A percentile compares a stretch with the other conserved stretches of the same genome.
phyloP scores from a whole-genome alignment of 2,797 vertebrate species.

The Myiotriccus ornatus region DNA sequence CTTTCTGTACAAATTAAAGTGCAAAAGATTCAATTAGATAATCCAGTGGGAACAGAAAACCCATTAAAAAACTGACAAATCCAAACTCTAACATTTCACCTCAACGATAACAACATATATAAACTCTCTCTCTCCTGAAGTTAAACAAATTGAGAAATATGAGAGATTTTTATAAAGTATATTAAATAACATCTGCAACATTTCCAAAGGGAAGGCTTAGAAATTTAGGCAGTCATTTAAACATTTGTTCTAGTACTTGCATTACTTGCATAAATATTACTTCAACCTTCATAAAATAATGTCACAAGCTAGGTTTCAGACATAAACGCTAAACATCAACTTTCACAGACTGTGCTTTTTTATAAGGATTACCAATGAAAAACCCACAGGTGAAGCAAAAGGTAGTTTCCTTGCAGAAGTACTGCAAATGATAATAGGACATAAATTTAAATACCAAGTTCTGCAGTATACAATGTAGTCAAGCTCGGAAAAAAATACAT shows the following conservation, averaged over 20 bases:
- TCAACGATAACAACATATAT: neutral
- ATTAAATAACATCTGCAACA: neutral
- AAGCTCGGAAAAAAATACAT: neutral
- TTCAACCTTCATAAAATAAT: neutral
- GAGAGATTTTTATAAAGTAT: neutral
- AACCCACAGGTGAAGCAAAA: neutral
- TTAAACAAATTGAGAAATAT: conserved; percentile 41
- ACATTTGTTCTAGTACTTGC: neutral
- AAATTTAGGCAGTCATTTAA: conserved; percentile 13
- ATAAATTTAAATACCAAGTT: neutral
- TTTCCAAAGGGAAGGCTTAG: conserved; percentile 6
- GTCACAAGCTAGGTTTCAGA: neutral
- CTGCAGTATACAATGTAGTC: neutral
- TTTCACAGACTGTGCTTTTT: neutral
- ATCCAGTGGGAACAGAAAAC: conserved; percentile 28
- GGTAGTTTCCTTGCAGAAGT: neutral
- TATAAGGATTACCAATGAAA: neutral
- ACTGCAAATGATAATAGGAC: neutral
- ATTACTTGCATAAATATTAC: neutral
- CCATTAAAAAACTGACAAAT: conserved; percentile 6
- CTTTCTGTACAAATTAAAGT: neutral
- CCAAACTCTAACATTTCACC: conserved; percentile 6
- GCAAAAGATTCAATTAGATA: conserved; percentile 18
- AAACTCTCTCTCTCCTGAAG: neutral
- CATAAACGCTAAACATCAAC: neutral